Conservation (phyloP, 2,113 vertebrate genomes). For the Cyprinodon variegatus region DNA sequence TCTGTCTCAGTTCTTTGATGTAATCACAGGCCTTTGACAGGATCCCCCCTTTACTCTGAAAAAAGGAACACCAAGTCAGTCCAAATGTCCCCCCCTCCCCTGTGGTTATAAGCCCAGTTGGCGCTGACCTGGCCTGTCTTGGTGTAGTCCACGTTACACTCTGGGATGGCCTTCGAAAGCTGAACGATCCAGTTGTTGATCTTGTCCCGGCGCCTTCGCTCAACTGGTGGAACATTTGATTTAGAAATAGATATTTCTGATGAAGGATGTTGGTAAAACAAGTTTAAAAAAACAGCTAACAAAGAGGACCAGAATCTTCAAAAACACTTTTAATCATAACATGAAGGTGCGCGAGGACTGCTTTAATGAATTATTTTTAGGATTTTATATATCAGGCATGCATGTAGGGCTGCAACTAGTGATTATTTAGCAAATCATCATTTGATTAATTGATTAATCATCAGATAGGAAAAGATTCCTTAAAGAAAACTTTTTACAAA, state of each 20-base stretch:
- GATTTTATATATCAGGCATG: too few relatives aligned
- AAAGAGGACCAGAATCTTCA: too few relatives aligned
- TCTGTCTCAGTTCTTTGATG: slow-evolving; percentile 92
- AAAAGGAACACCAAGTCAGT: too few relatives aligned
- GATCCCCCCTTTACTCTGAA: slow-evolving; percentile 93
- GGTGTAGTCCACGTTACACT: slow-evolving; percentile 92
- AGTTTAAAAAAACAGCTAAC: neutral
- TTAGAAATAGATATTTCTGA: neutral
- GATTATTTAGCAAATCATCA: too few relatives aligned
- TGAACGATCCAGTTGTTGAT: slow-evolving; percentile 98
- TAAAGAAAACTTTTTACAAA: too few relatives aligned
- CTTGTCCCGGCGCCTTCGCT: slow-evolving; percentile 91
- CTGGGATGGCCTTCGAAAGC: slow-evolving; percentile 94
- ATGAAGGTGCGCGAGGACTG: too few relatives aligned
- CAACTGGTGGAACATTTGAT: slow-evolving; percentile 77
- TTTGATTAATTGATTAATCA: too few relatives aligned
- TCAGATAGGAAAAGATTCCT: too few relatives aligned
- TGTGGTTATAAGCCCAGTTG: neutral
- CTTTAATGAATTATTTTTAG: too few relatives aligned
- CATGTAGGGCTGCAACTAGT: too few relatives aligned
- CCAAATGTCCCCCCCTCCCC: too few relatives aligned
- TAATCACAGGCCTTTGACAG: slow-evolving; percentile 96
- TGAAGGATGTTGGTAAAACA: neutral
- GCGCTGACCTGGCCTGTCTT: slow-evolving; percentile 89
- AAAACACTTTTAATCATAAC: too few relatives aligned